Evolutionary conservation across 2,888 invertebrate species (phyloP), one percentile per base, ranked within the genome.

Genomic region (Drosophila robusta): DNA sequence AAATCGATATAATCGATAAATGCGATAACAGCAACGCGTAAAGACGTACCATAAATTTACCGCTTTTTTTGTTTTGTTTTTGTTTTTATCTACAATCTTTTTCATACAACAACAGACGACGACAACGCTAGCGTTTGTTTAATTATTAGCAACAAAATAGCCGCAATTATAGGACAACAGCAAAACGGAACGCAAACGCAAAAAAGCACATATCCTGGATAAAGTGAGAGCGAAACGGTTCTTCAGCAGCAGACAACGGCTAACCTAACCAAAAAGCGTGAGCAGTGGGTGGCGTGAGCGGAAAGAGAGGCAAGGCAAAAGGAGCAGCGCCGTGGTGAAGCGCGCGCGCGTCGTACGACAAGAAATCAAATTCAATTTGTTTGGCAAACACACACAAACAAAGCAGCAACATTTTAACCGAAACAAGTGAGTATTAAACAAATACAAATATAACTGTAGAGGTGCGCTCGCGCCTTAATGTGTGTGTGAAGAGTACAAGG

Each of bases 1-100:
- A 88, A 88, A 88, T 83, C 83, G 78, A 83, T 83, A 46, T 52
- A 74, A 87, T 83, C 89, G 87, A 83, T 88, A 66, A 71, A 55
- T 55, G 61, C 78, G 82, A 85, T 87, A 80, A 62, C 51, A 45
- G 26, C 49, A 63, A 64, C 63, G 52, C 62, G 8, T 41, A 57
- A 39, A 47, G 32, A 69, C 50, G 18, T 49, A 34, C 70, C 57
- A 38, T 29, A 56, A 70, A 65, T 64, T 80, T 75, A 68, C 69
- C 69, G 67, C 44, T 69, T 65, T 29, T 75, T 75, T 68, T 64
- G 72, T 71, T 72, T 87, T 83, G 52, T 70, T 80, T 64, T 63
- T 73, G 41, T 62, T 78, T 65, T 61, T 79, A 65, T 66, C 45
- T 32, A 61, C 22, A 51, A 26, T 75, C 36, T 65, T 29, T 75